phyloP scores from a whole-genome alignment of 2,888 invertebrate genomes.

The Mellilla xanthometata region DNA sequence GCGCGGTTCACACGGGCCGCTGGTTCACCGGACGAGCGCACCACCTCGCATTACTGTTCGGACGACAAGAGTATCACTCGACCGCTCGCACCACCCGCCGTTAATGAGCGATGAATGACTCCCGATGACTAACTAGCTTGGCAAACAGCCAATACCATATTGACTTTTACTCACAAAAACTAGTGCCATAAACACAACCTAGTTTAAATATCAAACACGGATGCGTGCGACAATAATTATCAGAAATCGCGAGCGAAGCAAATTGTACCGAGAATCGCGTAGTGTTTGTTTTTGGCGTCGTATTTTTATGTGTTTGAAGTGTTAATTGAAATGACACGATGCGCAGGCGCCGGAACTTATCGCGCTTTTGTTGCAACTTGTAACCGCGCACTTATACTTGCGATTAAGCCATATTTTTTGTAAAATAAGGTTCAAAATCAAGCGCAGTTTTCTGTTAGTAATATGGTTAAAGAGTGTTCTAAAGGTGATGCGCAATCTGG shows the following conservation, averaged over 20 bases:
- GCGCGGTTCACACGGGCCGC: slow-evolving; percentile 47
- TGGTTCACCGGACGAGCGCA: slow-evolving; percentile 52
- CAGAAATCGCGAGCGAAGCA: slow-evolving; percentile 29
- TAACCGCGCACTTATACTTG: background rate
- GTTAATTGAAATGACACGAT: slow-evolving; percentile 53
- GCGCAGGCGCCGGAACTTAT: slow-evolving; percentile 42
- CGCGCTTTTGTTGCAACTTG: slow-evolving; percentile 3
- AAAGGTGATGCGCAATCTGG: too few relatives aligned
- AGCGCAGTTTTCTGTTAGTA: too few relatives aligned
- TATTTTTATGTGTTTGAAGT: slow-evolving; percentile 53
- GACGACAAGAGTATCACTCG: slow-evolving; percentile 31
- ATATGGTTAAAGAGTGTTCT: too few relatives aligned
- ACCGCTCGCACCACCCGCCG: slow-evolving; percentile 46
- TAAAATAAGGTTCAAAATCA: slow-evolving; percentile 11
- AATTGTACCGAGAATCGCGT: slow-evolving; percentile 32
- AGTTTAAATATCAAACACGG: slow-evolving; percentile 37
- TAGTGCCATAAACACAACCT: slow-evolving; percentile 35
- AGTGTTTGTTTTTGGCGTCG: slow-evolving; percentile 38
- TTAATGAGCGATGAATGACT: slow-evolving; percentile 68
- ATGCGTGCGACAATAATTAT: slow-evolving; percentile 39
- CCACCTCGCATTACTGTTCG: slow-evolving; percentile 66
- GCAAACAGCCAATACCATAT: slow-evolving; percentile 65
- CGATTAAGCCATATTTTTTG: background rate
- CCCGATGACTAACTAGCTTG: slow-evolving; percentile 58
- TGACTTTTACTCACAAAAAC: slow-evolving; percentile 56